Evolutionary conservation across 2,888 invertebrate genomes (phyloP).

Genomic region (Drosophila recens): DNA sequence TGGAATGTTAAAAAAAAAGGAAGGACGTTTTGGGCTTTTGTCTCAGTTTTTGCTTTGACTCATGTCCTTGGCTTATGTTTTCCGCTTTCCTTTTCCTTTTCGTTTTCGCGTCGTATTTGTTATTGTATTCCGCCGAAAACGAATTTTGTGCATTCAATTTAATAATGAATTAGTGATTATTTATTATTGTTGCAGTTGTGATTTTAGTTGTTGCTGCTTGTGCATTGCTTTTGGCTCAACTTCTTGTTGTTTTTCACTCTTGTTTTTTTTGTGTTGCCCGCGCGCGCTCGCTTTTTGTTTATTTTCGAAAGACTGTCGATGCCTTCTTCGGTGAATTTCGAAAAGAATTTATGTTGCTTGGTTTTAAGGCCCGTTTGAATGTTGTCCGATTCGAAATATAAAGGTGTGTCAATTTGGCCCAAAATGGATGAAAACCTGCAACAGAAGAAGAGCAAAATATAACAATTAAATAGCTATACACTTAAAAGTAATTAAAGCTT

Average conservation of each 20-base stretch:
- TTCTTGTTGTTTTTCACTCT: background rate
- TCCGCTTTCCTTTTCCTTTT: background rate
- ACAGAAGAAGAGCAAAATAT: background rate
- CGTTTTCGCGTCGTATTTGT: slow-evolving; percentile 12
- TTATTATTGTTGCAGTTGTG: slow-evolving; percentile 12
- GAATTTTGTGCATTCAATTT: slow-evolving; percentile 1
- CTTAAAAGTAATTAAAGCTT: background rate
- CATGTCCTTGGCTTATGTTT: slow-evolving; percentile 44
- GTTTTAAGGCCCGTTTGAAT: slow-evolving; percentile 13
- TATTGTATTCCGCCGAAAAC: slow-evolving; percentile 15
- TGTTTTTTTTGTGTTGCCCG: slow-evolving; percentile 10
- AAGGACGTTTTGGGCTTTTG: slow-evolving; percentile 52
- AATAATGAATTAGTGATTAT: slow-evolving; percentile 16
- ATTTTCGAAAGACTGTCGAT: slow-evolving; percentile 20
- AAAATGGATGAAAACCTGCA: slow-evolving; percentile 70
- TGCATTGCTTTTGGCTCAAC: slow-evolving; percentile 32
- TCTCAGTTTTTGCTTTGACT: slow-evolving; percentile 39
- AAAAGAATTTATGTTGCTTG: slow-evolving; percentile 15
- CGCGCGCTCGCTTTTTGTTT: slow-evolving; percentile 24
- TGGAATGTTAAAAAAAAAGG: slow-evolving; percentile 46
- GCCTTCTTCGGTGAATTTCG: slow-evolving; percentile 33
- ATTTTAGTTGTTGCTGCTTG: slow-evolving; percentile 28
- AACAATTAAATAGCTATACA: background rate
- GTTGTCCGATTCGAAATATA: slow-evolving; percentile 42
- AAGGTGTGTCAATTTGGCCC: slow-evolving; percentile 64